These are phyloP conservation scores for Oeneis ivallda DNA, from an alignment of 2,888 invertebrate genomes.

Conservation along the genomic window DNA sequence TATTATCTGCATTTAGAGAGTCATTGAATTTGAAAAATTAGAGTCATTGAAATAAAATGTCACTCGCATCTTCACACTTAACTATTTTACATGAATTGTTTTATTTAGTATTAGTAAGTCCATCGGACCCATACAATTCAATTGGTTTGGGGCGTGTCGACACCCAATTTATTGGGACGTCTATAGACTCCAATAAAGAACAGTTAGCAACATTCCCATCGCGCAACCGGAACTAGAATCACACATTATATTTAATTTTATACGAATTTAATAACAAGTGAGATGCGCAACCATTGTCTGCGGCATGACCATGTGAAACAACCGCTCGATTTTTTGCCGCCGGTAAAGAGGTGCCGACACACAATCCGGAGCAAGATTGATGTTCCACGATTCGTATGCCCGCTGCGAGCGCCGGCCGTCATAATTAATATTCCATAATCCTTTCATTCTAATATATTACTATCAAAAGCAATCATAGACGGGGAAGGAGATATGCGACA, in stretches of 20 bases:
- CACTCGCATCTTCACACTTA: too few relatives aligned
- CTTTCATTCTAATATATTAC: slow-evolving; percentile 57
- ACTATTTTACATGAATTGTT: too few relatives aligned
- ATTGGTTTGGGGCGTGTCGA: background rate
- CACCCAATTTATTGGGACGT: background rate
- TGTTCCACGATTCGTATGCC: slow-evolving; percentile 68
- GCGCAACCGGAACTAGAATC: slow-evolving; percentile 77
- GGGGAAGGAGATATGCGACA: background rate
- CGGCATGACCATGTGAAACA: slow-evolving; percentile 72
- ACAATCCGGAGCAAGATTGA: slow-evolving; percentile 73
- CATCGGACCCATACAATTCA: background rate
- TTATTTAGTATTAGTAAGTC: too few relatives aligned
- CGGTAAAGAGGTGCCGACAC: slow-evolving; percentile 80
- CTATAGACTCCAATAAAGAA: slow-evolving; percentile 43
- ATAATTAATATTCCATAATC: slow-evolving; percentile 78
- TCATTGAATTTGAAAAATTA: too few relatives aligned
- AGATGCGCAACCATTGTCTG: slow-evolving; percentile 73
- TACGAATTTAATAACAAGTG: slow-evolving; percentile 81
- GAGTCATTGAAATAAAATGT: too few relatives aligned
- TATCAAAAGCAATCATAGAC: background rate
- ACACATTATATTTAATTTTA: slow-evolving; percentile 81
- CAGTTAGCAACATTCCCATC: slow-evolving; percentile 73
- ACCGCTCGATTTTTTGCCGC: slow-evolving; percentile 66
- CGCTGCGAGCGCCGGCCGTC: slow-evolving; percentile 62
- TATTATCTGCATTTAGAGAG: too few relatives aligned